Conservation (phyloP, 1,140 invertebrate genomes). For the Drosophila kurseongensis region DNA sequence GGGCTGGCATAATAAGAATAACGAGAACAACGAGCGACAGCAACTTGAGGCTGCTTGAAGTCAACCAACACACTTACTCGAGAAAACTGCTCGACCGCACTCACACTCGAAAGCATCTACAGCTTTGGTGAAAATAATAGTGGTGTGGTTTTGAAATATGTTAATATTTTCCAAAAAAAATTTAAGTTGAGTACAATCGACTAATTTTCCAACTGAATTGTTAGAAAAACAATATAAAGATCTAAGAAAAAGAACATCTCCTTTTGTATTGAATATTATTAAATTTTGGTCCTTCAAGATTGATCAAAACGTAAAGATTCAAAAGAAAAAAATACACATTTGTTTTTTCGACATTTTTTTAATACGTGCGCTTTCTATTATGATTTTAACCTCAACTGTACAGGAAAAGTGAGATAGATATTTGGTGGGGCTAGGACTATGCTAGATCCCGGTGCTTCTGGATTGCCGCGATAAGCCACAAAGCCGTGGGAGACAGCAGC, state of each 20-base stretch:
- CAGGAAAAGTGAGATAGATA: constrained; percentile 30
- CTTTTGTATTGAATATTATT: no score
- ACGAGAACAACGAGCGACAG: constrained; percentile 64
- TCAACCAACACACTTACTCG: constrained; percentile 29
- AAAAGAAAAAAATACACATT: no score
- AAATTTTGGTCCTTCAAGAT: no score
- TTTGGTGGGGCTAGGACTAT: constrained; percentile 36
- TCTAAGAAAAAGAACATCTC: no score
- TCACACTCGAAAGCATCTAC: background rate
- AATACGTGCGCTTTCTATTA: background rate
- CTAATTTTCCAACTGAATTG: no score
- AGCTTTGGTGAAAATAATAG: background rate
- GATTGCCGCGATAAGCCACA: constrained; percentile 72
- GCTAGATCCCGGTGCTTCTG: constrained; percentile 27
- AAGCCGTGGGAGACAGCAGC: constrained; percentile 62
- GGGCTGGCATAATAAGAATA: constrained; percentile 70
- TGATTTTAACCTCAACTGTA: background rate
- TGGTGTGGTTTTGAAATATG: background rate
- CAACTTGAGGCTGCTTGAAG: constrained; percentile 66
- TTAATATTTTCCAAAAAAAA: background rate
- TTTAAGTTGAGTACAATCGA: no score
- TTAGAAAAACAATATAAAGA: no score
- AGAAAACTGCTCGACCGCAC: constrained; percentile 5
- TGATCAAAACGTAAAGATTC: no score
- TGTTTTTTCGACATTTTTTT: background rate